Conservation (phyloP, 2,888 invertebrate species). For the Xiphydria camelus region DNA sequence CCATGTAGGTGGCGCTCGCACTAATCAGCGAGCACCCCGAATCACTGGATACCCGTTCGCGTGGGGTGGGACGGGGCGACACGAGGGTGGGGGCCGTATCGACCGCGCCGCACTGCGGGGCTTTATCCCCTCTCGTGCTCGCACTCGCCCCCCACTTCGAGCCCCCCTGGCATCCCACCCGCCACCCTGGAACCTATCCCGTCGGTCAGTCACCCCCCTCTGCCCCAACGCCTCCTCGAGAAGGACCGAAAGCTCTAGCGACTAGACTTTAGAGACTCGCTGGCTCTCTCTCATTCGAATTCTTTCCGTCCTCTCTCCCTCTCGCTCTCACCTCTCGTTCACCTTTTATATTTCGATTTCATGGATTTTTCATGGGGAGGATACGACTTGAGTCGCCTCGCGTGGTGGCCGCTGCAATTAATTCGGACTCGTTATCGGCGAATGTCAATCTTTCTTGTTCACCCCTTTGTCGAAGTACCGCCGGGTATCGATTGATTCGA, state of each 20-base stretch:
- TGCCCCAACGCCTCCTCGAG: constrained; percentile 11
- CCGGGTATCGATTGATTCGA: too few relatives aligned
- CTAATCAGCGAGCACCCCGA: not conserved
- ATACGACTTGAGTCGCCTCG: too few relatives aligned
- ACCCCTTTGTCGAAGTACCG: too few relatives aligned
- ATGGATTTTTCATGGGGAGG: not conserved
- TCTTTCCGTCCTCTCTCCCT: constrained; percentile 1
- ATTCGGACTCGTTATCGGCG: too few relatives aligned
- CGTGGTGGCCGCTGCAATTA: too few relatives aligned
- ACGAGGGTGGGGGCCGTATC: constrained; percentile 45
- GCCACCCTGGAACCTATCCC: constrained; percentile 7
- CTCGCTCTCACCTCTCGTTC: not conserved
- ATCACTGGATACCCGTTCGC: constrained; percentile 4
- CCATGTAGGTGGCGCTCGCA: not conserved
- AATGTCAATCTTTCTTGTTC: too few relatives aligned
- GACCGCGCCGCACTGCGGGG: constrained; percentile 58
- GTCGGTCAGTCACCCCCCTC: constrained; percentile 11
- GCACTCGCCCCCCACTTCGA: constrained; percentile 3
- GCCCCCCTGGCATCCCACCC: not conserved
- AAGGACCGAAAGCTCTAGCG: not conserved
- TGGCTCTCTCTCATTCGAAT: constrained; percentile 3
- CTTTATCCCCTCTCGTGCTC: constrained; percentile 49
- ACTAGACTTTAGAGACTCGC: not conserved
- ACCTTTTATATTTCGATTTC: constrained; percentile 2
- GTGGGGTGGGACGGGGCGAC: constrained; percentile 12